phyloP scores from a whole-genome alignment of 2,888 invertebrate genomes.

The Drosophila helvetica region DNA sequence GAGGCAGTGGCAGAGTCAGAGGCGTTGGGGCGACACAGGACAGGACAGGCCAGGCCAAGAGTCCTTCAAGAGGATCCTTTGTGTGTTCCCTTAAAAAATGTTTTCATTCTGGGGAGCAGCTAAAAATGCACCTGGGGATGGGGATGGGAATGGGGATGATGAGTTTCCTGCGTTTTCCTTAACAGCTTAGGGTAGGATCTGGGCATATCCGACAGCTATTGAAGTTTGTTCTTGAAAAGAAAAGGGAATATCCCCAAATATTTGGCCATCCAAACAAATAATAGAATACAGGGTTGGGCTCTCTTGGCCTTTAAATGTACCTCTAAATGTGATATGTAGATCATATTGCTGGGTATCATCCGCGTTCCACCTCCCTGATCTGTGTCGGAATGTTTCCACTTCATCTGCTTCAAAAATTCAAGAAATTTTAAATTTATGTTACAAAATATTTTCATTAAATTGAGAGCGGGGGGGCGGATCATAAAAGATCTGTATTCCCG shows the following conservation, averaged over 20 bases:
- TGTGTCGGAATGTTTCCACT: neutral
- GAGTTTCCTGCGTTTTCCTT: neutral
- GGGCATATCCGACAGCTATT: neutral
- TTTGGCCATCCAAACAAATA: too few species aligned
- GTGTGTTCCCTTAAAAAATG: neutral
- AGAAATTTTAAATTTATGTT: conserved; percentile 71
- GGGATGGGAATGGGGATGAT: neutral
- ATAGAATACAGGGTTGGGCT: too few species aligned
- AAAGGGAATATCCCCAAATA: neutral
- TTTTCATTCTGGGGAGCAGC: neutral
- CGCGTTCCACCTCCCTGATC: conserved; percentile 20
- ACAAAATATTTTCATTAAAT: conserved; percentile 67
- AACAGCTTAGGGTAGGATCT: neutral
- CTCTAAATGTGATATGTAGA: too few species aligned
- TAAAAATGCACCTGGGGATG: neutral
- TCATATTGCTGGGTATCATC: neutral
- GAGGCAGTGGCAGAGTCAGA: conserved; percentile 44
- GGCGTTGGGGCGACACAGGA: conserved; percentile 4
- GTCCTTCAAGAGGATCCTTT: neutral
- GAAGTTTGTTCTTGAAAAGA: neutral
- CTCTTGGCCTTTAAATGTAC: too few species aligned
- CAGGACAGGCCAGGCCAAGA: neutral
- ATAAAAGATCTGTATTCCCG: conserved; percentile 37
- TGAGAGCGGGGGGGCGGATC: conserved; percentile 3
- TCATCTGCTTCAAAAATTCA: conserved; percentile 14